These are phyloP conservation scores for Scleropages formosus DNA, from an alignment of 2,797 vertebrate genomes.

Conservation along the genomic window DNA sequence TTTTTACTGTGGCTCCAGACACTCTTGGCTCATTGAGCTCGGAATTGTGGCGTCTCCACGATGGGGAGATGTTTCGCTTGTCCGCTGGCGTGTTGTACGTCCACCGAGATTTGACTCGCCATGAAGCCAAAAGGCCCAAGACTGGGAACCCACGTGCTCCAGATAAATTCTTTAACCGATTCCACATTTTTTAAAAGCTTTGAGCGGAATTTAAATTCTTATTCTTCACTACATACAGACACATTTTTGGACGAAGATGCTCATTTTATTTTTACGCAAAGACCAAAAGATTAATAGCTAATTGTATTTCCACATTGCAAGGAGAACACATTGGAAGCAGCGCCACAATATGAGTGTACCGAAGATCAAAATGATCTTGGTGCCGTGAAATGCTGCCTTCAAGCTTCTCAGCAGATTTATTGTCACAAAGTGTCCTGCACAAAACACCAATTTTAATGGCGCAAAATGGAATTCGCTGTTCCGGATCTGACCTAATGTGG, in stretches of 20 bases:
- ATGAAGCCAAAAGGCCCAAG: background rate
- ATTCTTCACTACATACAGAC: constrained; percentile 7
- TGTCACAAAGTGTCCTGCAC: background rate
- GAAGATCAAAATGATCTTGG: constrained; percentile 3
- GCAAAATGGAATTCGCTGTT: constrained; percentile 9
- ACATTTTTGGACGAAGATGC: constrained; percentile 24
- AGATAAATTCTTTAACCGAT: constrained; percentile 16
- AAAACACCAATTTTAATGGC: constrained; percentile 14
- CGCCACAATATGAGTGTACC: background rate
- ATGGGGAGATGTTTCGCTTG: constrained; percentile 11
- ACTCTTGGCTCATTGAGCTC: background rate
- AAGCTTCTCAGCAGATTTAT: constrained; percentile 11
- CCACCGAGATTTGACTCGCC: constrained; percentile 1
- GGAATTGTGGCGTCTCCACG: background rate
- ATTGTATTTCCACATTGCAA: constrained; percentile 26
- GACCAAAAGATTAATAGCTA: background rate
- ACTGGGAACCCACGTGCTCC: constrained; percentile 6
- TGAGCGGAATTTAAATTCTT: background rate
- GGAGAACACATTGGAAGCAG: background rate
- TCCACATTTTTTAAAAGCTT: constrained; percentile 24
- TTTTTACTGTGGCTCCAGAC: constrained; percentile 1
- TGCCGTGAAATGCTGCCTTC: background rate
- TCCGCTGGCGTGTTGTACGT: background rate
- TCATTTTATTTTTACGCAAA: constrained; percentile 20
- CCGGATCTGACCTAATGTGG: background rate